Evolutionary conservation across 2,888 invertebrate species (phyloP).

Genomic region (Ganaspis brasiliensis): DNA sequence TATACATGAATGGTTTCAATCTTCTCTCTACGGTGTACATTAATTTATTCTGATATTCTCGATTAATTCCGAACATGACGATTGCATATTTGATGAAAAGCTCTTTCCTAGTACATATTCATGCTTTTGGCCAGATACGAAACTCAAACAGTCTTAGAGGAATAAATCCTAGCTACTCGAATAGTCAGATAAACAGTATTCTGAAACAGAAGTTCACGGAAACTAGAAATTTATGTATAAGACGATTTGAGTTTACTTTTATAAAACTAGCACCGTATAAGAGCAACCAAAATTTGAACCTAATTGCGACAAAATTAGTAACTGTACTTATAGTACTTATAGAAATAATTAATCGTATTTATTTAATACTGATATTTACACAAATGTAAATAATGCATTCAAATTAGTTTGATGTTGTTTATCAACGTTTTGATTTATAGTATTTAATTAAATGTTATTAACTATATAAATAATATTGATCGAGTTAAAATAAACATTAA

Average conservation of each 20-base stretch:
- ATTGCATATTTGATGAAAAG: constrained; percentile 8
- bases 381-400: too few relatives aligned
- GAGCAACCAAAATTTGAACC: too few relatives aligned
- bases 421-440: too few relatives aligned
- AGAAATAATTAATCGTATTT: too few relatives aligned
- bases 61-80: constrained; percentile 11
- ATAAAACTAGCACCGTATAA: too few relatives aligned
- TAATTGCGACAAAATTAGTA: too few relatives aligned
- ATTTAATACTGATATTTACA: too few relatives aligned
- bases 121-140: background rate
- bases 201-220: background rate
- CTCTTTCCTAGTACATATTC: background rate
- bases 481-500: too few relatives aligned
- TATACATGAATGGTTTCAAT: background rate
- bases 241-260: background rate
- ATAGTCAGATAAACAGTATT: background rate
- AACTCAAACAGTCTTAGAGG: constrained; percentile 12
- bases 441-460: too few relatives aligned
- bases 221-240: background rate
- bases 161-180: background rate
- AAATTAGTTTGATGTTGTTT: too few relatives aligned
- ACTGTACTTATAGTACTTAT: too few relatives aligned
- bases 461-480: too few relatives aligned
- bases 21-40: background rate
- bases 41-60: background rate